These are phyloP conservation scores for Maniola jurtina DNA, from an alignment of 1,140 invertebrate genomes.

Conservation along the genomic window DNA sequence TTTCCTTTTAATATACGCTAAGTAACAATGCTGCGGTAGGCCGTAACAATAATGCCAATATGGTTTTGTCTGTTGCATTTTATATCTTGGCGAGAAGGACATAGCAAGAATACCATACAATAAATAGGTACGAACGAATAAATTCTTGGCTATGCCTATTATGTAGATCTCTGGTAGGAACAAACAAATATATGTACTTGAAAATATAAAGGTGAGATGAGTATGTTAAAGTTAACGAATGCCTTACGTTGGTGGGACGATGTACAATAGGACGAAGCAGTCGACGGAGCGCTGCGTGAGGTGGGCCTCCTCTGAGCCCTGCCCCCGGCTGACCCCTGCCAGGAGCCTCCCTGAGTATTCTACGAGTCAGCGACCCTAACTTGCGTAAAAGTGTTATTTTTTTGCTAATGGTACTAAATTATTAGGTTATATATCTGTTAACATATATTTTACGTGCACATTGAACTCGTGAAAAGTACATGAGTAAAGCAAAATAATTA, in stretches of 20 bases:
- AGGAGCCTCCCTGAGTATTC: conserved; percentile 16
- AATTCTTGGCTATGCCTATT: too few relatives aligned
- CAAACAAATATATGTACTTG: background rate
- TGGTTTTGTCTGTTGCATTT: too few relatives aligned
- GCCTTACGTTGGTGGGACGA: conserved; percentile 26
- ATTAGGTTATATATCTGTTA: conserved; percentile 1
- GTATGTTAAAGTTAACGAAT: conserved; percentile 16
- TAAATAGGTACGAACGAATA: too few relatives aligned
- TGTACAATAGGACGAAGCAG: conserved; percentile 69
- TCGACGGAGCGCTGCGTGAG: conserved; percentile 69
- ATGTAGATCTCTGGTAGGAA: background rate
- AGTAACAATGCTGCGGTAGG: too few relatives aligned
- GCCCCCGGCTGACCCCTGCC: conserved; percentile 19
- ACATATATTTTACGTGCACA: background rate
- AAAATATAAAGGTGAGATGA: background rate
- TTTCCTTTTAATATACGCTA: too few relatives aligned
- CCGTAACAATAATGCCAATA: too few relatives aligned
- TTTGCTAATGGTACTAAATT: background rate
- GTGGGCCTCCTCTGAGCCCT: conserved; percentile 63
- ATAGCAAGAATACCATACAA: too few relatives aligned
- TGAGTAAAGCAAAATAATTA: too few relatives aligned
- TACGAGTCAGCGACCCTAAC: conserved; percentile 16
- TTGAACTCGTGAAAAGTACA: background rate
- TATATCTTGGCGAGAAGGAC: too few relatives aligned
- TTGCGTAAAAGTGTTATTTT: conserved; percentile 15